These are phyloP conservation scores for Drosophila tristis DNA, from an alignment of 1,140 invertebrate genomes.

Conservation along the genomic window DNA sequence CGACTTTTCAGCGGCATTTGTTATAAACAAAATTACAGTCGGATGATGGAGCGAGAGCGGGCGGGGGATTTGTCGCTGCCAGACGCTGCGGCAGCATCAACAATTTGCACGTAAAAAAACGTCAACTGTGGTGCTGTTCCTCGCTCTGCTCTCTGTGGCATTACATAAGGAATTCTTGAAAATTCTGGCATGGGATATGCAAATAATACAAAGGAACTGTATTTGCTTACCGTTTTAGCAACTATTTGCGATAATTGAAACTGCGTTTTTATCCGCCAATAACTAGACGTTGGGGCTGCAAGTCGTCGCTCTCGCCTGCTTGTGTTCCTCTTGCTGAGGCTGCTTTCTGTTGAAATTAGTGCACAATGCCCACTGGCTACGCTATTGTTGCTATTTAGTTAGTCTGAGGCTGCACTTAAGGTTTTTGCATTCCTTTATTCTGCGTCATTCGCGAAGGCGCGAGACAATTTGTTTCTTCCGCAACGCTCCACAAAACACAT, in stretches of 20 bases:
- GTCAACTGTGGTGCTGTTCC: conserved; percentile 23
- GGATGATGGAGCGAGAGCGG: neutral
- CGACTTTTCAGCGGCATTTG: no score
- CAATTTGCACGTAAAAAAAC: conserved; percentile 49
- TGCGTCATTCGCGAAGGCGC: conserved; percentile 42
- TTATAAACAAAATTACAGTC: conserved; percentile 30
- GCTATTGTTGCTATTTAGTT: conserved; percentile 10
- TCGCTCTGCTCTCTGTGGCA: conserved; percentile 3
- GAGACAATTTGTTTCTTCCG: neutral
- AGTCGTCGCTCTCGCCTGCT: neutral
- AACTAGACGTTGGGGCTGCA: neutral
- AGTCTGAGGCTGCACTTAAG: neutral
- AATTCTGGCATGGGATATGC: conserved; percentile 10
- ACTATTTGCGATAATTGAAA: conserved; percentile 41
- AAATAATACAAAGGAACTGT: conserved; percentile 6
- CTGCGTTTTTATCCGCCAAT: conserved; percentile 9
- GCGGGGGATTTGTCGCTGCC: conserved; percentile 5
- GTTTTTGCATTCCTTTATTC: conserved; percentile 22
- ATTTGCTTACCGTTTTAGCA: conserved; percentile 47
- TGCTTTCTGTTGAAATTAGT: neutral
- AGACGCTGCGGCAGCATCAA: conserved; percentile 35
- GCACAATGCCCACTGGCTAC: conserved; percentile 1
- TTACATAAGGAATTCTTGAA: conserved; percentile 42
- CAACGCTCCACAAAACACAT: no score
- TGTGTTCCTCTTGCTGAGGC: neutral